phyloP scores from a whole-genome alignment of 2,797 vertebrate species.

The Smutsia gigantea region DNA sequence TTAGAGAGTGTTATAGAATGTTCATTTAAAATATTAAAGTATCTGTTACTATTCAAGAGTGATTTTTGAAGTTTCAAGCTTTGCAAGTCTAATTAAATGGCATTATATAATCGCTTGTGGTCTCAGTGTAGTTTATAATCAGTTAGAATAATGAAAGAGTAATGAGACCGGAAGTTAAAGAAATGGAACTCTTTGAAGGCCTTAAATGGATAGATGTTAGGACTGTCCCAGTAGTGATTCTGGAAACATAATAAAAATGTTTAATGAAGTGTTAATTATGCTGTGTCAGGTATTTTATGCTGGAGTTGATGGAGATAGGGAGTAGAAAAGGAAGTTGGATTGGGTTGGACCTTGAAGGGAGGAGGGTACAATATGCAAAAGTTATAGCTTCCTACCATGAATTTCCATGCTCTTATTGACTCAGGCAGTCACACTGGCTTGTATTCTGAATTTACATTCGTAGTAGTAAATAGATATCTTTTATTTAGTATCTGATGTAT shows the following conservation, averaged over 20 bases:
- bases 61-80: constrained; percentile 21
- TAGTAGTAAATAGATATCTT: not conserved
- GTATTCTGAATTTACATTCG: not conserved
- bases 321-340: not conserved
- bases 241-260: not conserved
- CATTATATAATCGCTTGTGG: not conserved
- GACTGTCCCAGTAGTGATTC: not conserved
- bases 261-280: not conserved
- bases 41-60: constrained; percentile 4
- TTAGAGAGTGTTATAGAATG: not conserved
- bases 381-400: not conserved
- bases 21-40: not conserved
- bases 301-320: not conserved
- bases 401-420: not conserved
- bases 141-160: not conserved
- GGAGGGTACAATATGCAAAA: not conserved
- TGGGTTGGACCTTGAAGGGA: not conserved
- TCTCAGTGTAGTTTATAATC: not conserved
- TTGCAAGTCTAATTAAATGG: not conserved
- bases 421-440: not conserved
- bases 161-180: not conserved
- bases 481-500: not conserved
- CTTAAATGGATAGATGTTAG: not conserved
- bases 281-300: not conserved
- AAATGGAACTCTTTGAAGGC: constrained; percentile 1